phyloP scores from a whole-genome alignment of 2,113 vertebrate genomes.

The Mus musculus region DNA sequence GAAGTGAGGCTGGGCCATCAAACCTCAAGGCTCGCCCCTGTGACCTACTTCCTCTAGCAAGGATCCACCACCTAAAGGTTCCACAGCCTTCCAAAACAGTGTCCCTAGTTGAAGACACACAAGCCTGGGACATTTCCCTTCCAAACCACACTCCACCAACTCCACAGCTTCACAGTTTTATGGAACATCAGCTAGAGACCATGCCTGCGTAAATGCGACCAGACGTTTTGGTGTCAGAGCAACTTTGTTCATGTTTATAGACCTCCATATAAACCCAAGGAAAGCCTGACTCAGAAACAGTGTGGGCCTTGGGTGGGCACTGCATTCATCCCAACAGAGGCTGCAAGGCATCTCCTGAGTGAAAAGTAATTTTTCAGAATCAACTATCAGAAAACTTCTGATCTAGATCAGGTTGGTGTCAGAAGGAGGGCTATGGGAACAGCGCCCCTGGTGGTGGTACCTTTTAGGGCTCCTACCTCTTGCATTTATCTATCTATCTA shows the following conservation, averaged over 20 bases:
- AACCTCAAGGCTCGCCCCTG: neutral
- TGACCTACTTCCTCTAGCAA: neutral
- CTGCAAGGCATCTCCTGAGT: neutral
- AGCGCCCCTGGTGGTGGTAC: rapidly evolving
- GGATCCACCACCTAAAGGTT: neutral
- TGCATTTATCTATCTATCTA: rapidly evolving
- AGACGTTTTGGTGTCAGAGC: neutral
- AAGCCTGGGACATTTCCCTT: neutral
- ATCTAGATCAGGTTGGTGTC: neutral
- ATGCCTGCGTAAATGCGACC: neutral
- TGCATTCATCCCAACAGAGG: neutral
- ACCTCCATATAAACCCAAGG: neutral
- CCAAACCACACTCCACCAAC: neutral
- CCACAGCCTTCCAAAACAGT: neutral
- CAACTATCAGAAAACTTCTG: neutral
- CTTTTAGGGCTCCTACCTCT: too few relatives aligned
- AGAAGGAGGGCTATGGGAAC: neutral
- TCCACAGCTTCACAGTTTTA: neutral
- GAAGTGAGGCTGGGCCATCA: neutral
- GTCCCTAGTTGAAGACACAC: neutral
- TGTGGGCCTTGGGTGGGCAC: neutral
- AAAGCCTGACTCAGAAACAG: neutral
- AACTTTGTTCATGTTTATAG: neutral
- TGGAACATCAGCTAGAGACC: too few relatives aligned
- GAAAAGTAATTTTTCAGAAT: neutral